Base-by-base conservation (phyloP, 2,797 vertebrate genomes). In the Heteromormyrus szaboi region DNA sequence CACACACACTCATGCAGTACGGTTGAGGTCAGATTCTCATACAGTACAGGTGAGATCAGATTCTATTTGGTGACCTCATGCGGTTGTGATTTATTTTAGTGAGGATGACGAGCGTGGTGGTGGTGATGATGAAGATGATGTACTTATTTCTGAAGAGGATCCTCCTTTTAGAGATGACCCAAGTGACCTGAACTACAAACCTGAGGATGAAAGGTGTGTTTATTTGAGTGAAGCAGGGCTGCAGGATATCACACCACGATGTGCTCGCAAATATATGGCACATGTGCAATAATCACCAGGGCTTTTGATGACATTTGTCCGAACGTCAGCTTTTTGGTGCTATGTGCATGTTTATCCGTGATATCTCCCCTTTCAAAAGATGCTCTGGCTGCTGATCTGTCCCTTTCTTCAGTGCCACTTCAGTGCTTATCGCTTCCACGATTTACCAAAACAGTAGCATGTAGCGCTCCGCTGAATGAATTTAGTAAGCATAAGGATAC, bases 161-260 rank as follows among this genome's bases (percentile, higher is more conserved):
- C 93, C 97, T 93, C 98, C 98, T 12, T 99, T 97, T 92, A 97
- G 95, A 95, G 98, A 99, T 72, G 98, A 99, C 91, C 95, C 98
- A 88, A 97, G 97, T 93, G 98, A 99, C 92, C 97, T 98, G 94
- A 99, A 98, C 91, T 99, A 99, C 83, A 97, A 97, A 91, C 98
- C 98, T 0, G 97, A 97, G 81, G 93, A 95, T 92, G 97, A 98
- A 94, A 98, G 97, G 97, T 97, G 4, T 14, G 50, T 25, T 79
- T 79, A 44, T 79, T 72, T 37, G 1, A 62, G n/a, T 62, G 22
- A 62, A 62, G 22, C n/a, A 25, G 22, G n/a, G 59, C 22, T 25
- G 22, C 2, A 62, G n/a, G 59, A 25, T 22, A 25, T 11, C n/a
- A 62, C n/a, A 62, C 12, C 6, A 0, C 2, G 6, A 59, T 22